Base-by-base conservation (phyloP, 2,113 vertebrate species). In the Gymnocephalus cernua region DNA sequence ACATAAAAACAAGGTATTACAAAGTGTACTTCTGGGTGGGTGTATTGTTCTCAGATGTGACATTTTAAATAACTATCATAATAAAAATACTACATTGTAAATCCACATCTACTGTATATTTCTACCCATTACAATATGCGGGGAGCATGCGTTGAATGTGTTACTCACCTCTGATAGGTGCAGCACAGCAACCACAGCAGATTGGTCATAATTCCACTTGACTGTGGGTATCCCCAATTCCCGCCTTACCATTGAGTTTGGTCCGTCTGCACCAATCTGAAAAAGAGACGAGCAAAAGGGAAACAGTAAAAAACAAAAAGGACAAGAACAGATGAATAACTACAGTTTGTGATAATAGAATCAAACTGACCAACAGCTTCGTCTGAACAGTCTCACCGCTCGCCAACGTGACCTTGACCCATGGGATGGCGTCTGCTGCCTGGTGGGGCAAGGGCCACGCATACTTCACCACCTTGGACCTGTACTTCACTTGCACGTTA, bases 211-310 rank as follows among this genome's bases (percentile, higher is more conserved):
- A 65, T 89, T 95, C 96, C 97, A 97, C 89, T 97, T 96, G 21
- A 99, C 89, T 9, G 93, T 96, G 23, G 92, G 96, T 84, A 99
- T 99, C 61, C 96, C 95, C 1, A 97, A 93, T 79, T 95, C 90
- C 54, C 78, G 94, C 44, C 98, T 94, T 21, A 98, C 97, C 85
- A 95, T 92, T 0, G 98, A 99, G 90, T 98, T 98, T 44, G 96
- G 95, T 44, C 98, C 98, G 74, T 99, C 98, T 0, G 98, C 98
- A 70, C 97, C 98, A 23, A 99, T 97, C 98, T 99, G 87, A 47
- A 75, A 87, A 82, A 76, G 45, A 85, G 21, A 77, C 15, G 7
- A 53, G 19, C 3, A 63, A 65, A 21, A 50, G 7, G 8, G 5
- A 12, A 67, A 45, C 10, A 1, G 11, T 32, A 6, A 19, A 21